These are phyloP conservation scores for Lepus europaeus DNA, from an alignment of 2,113 vertebrate genomes.

Conservation along the genomic window DNA sequence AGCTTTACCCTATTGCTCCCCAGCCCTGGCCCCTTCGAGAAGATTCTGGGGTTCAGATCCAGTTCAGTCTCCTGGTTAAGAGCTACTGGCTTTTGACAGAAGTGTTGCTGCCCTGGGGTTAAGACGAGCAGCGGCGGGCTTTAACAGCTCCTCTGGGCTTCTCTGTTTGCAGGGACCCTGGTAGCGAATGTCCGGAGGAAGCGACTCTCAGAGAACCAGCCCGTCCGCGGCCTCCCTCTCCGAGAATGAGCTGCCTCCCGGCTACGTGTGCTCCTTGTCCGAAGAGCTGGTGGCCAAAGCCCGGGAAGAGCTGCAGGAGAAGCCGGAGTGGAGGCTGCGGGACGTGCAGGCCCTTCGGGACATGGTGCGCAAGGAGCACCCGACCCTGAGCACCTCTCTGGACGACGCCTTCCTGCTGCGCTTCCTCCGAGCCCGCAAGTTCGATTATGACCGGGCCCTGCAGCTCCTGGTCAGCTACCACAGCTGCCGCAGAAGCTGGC, in stretches of 20 bases:
- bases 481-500: conserved; percentile 94
- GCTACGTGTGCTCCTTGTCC: conserved; percentile 94
- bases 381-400: conserved; percentile 93
- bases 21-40: not conserved
- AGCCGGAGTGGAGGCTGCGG: conserved; percentile 97
- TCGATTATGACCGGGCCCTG: conserved; percentile 97
- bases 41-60: not conserved
- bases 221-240: conserved; percentile 87
- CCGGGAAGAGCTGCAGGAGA: conserved; percentile 97
- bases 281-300: conserved; percentile 96
- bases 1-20: no score
- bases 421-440: conserved; percentile 98
- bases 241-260: conserved; percentile 87
- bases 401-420: conserved; percentile 96
- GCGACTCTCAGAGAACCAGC: conserved; percentile 91
- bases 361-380: conserved; percentile 97
- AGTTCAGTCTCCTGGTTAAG: not conserved
- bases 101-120: not conserved
- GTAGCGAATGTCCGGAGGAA: conserved; percentile 94
- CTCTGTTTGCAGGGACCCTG: conserved; percentile 77
- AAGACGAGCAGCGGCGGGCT: not conserved
- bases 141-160: not conserved
- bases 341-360: conserved; percentile 97
- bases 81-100: not conserved
- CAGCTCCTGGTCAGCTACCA: conserved; percentile 98